Base-by-base conservation (phyloP, 2,113 vertebrate species). In the Procavia capensis region DNA sequence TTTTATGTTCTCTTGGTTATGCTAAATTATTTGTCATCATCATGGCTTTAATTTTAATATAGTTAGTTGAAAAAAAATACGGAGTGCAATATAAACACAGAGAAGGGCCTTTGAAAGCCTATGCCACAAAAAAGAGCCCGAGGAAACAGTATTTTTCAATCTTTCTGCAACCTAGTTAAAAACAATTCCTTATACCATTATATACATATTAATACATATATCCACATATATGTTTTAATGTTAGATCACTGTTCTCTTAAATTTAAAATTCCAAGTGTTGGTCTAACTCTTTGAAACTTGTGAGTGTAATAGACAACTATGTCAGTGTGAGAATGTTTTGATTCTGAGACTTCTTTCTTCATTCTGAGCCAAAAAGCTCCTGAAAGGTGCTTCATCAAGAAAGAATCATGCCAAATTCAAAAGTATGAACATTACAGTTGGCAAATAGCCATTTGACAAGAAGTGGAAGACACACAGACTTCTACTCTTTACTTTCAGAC, bases 381-480 rank as follows among this genome's bases (percentile, higher is more conserved):
- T 85, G 63, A 93, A 64, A 74, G 54, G 39, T 85, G 34, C 34
- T 88, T 95, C 54, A 63, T 96, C 70, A 45, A 94, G 81, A 88
- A 76, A 83, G 27, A 54, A 96, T 24, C 79, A 76, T 19, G 11
- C 90, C 20, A 68, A 87, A 90, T 85, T 97, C 86, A 64, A 47
- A 85, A 95, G 14, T 50, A 34, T 57, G 39, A 75, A 34, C 39
- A 91, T 89, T 39, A 75, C 36, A 64, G 74, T 90, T 97, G 94
- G 96, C 90, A 93, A 85, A 29, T 22, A 39, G 88, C 66, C 78
- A 88, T 25, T 57, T 90, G 75, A 93, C 66, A 88, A 88, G n/a
- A 41, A 70, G 45, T 97, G 19, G 81, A 91, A 91, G 54, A 88
- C 47, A 88, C 47, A 93, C 20, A 70, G 68, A 36, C 59, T 70